Conservation (phyloP, 1,140 invertebrate species). For the Yoshiicerus persimilis region DNA sequence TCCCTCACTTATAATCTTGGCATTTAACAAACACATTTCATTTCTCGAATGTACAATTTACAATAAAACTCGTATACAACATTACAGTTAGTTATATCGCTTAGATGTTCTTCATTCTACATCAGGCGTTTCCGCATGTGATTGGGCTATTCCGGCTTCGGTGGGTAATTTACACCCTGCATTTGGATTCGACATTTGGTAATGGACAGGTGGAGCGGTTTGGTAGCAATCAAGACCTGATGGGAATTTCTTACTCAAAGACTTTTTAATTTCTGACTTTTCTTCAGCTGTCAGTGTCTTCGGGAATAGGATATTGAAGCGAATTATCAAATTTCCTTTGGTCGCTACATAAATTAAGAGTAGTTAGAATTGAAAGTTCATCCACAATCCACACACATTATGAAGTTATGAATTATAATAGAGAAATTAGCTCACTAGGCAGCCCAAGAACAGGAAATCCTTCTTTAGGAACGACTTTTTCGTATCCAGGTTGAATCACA, state of each 20-base stretch:
- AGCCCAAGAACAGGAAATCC: conserved; percentile 63
- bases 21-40: too few species aligned
- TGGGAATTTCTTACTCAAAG: conserved; percentile 47
- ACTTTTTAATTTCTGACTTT: conserved; percentile 57
- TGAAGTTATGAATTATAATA: background rate
- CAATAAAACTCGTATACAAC: too few species aligned
- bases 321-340: conserved; percentile 60
- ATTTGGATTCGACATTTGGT: background rate
- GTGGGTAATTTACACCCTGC: background rate
- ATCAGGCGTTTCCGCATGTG: too few species aligned
- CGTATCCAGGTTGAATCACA: conserved; percentile 65
- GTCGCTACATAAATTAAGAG: conserved; percentile 15
- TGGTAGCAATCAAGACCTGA: background rate
- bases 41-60: too few species aligned
- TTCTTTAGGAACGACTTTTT: conserved; percentile 63
- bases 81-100: too few species aligned
- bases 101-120: too few species aligned
- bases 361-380: background rate
- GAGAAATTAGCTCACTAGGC: conserved; percentile 51
- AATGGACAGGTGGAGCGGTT: background rate
- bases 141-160: too few species aligned
- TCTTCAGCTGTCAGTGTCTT: conserved; percentile 57
- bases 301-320: conserved; percentile 62
- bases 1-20: too few species aligned
- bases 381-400: background rate